Percentiles rank a stretch among this genome's conserved stretches.
Evolutionary conservation across 1,140 invertebrate species (phyloP).

Genomic region (Magallana gigas): DNA sequence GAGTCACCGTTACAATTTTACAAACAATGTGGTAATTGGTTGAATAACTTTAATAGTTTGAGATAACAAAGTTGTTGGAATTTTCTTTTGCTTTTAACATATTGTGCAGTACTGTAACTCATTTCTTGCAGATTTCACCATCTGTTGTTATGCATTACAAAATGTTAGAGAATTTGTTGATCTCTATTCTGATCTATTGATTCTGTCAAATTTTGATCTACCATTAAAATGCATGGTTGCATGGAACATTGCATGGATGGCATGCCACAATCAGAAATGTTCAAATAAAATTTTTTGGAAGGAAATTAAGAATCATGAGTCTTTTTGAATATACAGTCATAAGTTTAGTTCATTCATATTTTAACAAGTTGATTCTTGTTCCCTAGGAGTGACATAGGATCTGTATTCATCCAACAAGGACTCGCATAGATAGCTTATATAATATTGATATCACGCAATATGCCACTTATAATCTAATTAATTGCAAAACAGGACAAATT

Average conservation of each 20-base stretch:
- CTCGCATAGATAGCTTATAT: too few relatives aligned
- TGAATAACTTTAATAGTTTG: background rate
- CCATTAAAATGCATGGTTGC: constrained; percentile 12
- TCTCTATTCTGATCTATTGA: background rate
- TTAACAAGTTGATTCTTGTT: too few relatives aligned
- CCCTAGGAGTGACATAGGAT: too few relatives aligned
- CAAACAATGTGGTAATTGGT: background rate
- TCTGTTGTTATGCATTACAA: background rate
- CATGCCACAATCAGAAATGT: background rate
- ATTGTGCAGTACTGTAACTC: background rate
- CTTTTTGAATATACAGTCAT: too few relatives aligned
- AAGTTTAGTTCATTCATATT: too few relatives aligned
- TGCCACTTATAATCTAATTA: too few relatives aligned
- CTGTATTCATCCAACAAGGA: too few relatives aligned
- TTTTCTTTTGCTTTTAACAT: constrained; percentile 25
- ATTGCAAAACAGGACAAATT: too few relatives aligned
- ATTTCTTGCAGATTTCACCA: constrained; percentile 14
- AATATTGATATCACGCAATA: too few relatives aligned
- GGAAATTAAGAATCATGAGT: too few relatives aligned
- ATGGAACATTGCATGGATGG: background rate
- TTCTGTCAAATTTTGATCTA: background rate
- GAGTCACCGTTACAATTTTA: background rate
- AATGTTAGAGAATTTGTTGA: background rate
- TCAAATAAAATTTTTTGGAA: too few relatives aligned
- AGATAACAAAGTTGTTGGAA: background rate